Percentiles rank a stretch among this genome's conserved stretches.
These are phyloP conservation scores for Ornithorhynchus anatinus DNA, from an alignment of 2,113 vertebrate genomes.

Conservation along the genomic window DNA sequence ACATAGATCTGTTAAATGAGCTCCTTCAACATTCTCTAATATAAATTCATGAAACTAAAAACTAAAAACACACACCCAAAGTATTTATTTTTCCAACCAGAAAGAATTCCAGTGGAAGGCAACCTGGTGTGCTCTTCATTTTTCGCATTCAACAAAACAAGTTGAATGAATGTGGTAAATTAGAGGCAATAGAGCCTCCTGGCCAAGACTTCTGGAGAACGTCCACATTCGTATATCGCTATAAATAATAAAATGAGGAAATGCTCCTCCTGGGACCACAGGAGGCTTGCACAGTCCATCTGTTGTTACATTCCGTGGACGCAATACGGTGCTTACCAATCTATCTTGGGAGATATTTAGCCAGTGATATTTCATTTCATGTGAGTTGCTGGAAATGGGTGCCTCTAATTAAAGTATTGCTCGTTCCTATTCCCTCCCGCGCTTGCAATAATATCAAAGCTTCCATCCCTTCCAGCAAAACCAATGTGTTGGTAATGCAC, in stretches of 20 bases:
- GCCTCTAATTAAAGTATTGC: conserved; percentile 65
- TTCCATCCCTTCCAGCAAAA: conserved; percentile 33
- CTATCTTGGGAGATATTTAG: conserved; percentile 48
- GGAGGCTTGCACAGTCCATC: conserved; percentile 54
- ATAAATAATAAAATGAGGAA: conserved; percentile 66
- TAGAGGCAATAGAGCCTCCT: conserved; percentile 53
- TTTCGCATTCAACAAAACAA: conserved; percentile 50
- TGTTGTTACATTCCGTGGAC: conserved; percentile 51
- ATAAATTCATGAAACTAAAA: background rate
- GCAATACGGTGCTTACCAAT: conserved; percentile 36
- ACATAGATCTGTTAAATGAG: background rate
- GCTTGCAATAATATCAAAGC: conserved; percentile 56
- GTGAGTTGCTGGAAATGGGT: conserved; percentile 40
- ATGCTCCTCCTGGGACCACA: conserved; percentile 60
- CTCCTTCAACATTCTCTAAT: background rate
- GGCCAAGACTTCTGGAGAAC: conserved; percentile 56
- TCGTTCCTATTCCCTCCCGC: conserved; percentile 38
- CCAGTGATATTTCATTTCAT: conserved; percentile 33
- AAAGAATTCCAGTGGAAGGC: conserved; percentile 36
- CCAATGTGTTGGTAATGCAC: conserved; percentile 12
- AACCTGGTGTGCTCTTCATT: conserved; percentile 28
- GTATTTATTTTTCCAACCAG: conserved; percentile 6
- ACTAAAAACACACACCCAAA: background rate
- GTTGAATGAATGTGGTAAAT: conserved; percentile 55
- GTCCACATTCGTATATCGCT: conserved; percentile 64